Evolutionary conservation across 1,140 invertebrate genomes (phyloP), one percentile per base, ranked within the genome.

Genomic region (Caenorhabditis tropicalis): DNA sequence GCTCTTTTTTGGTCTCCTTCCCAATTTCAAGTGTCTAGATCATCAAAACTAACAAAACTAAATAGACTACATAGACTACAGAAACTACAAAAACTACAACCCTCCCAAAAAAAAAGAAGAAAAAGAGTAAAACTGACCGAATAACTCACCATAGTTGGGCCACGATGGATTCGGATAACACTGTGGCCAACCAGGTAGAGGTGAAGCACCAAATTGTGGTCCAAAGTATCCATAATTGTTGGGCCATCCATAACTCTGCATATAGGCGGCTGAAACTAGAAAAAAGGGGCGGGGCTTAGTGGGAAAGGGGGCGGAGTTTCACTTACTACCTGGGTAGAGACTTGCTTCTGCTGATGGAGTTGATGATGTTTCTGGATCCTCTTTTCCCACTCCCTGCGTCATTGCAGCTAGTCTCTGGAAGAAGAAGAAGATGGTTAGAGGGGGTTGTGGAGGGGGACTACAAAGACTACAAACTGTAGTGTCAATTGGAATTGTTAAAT

Each of bases 401-500:
- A 88, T 88, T 43, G 88, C 88, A n/a, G 87, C 85, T 7, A 88
- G 84, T 83, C 86, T 82, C 86, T 88, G 88, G 29, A 88, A 81
- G 82, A 56, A 79, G 16, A 33, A 36, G 5, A 27, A 4, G 15
- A 19, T 51, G 48, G 10, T 5, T 6, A 43, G 12, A 43, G 39
- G 12, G 5, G 12, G n/a, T 4, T 51, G 5, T 51, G 48, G 48
- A 19, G 1, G 48, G 9, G n/a, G 6, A 19, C n/a, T 51, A n/a
- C 0, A 19, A 51, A 6, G 49, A 5, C 16, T 51, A n/a, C 6
- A n/a, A n/a, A 51, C 1, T 9, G 10, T 1, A 46, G 10, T 46
- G 43, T 12, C 10, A 0, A 12, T 46, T 16, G 1, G 49, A 51
- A 51, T 51, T 51, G 15, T 4, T n/a, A n/a, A 51, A 51, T 6